Base-by-base conservation (phyloP, 2,113 vertebrate genomes). In the Gulo gulo region DNA sequence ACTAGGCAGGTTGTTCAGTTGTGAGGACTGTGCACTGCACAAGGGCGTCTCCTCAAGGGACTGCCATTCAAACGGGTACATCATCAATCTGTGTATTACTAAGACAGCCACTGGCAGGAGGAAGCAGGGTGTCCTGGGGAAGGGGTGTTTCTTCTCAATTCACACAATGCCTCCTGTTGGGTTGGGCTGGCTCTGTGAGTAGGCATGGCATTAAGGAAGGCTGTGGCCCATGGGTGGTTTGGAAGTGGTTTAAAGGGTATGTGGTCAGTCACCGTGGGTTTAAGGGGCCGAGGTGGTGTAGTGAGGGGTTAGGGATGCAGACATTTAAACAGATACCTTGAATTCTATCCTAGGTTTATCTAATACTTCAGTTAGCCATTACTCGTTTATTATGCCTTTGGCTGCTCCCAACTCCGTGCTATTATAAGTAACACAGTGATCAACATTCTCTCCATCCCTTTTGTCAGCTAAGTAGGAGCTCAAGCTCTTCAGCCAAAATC, bases 271-370 rank as follows among this genome's bases (percentile, higher is more conserved):
- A 10, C 39, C 8, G 26, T 15, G 7, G n/a, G 36, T 31, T 23
- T 14, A 73, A 24, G 65, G 73, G 52, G 59, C n/a, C 10, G 2
- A 3, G 7, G 63, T 39, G 45, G 36, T 6, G 12, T 12, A 16
- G 10, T 2, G 67, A 82, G 34, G 45, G 71, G 15, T 6, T 31
- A 63, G 47, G 50, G 18, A 34, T 0, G 1, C 36, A 34, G 69
- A 47, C 7, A 1, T 69, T 24, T n/a, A 45, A 67, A 57, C 14
- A 15, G 39, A 31, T 1, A 24, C 9, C 1, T 29, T 14, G 42
- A 14, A 1, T 52, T 67, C 52, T 15, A 3, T 15, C 7, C 0
- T 7, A 0, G 29, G 47, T 55, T 3, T 0, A 29, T 21, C 7
- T 0, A 7, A 2, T 21, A 11, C 21, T 12, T 20, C 12, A 4